A percentile compares a stretch with the other conserved stretches of the same genome.
These are phyloP conservation scores for Holcopasites calliopsidis DNA, from an alignment of 1,140 invertebrate genomes.

Conservation along the genomic window DNA sequence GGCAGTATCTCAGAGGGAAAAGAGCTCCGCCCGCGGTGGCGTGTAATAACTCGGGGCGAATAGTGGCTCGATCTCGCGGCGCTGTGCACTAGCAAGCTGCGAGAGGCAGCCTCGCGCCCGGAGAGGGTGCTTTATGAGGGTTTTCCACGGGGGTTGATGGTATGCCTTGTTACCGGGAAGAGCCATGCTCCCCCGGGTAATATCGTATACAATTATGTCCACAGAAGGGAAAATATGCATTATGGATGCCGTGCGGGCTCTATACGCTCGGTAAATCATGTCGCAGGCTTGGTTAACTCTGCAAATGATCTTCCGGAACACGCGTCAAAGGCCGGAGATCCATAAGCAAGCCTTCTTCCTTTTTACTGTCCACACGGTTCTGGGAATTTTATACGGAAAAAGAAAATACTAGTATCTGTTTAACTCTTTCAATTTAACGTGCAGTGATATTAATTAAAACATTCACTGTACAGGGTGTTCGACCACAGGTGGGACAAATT, in stretches of 20 bases:
- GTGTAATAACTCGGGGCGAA: background rate
- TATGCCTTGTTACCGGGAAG: slow-evolving; percentile 76
- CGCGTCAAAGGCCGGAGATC: background rate
- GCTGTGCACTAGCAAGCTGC: background rate
- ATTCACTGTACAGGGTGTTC: too few relatives aligned
- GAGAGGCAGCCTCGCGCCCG: background rate
- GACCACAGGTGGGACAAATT: too few relatives aligned
- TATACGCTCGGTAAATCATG: slow-evolving; percentile 67
- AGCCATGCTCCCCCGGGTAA: slow-evolving; percentile 73
- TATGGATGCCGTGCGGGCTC: slow-evolving; percentile 71
- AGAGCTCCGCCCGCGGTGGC: background rate
- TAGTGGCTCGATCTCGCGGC: slow-evolving; percentile 61
- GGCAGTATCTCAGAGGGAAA: slow-evolving; percentile 60
- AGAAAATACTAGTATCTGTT: too few relatives aligned
- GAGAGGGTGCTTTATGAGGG: slow-evolving; percentile 47
- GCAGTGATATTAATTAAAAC: too few relatives aligned
- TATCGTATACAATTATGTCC: slow-evolving; percentile 77
- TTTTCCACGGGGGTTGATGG: slow-evolving; percentile 61
- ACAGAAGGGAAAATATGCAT: slow-evolving; percentile 73
- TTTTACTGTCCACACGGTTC: background rate
- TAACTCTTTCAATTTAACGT: too few relatives aligned
- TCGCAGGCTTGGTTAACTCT: slow-evolving; percentile 76
- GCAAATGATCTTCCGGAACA: slow-evolving; percentile 68
- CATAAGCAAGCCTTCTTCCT: slow-evolving; percentile 13
- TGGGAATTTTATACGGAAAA: too few relatives aligned